Evolutionary conservation across 2,797 vertebrate species (phyloP).

Genomic region (Ispidina lecontei): DNA sequence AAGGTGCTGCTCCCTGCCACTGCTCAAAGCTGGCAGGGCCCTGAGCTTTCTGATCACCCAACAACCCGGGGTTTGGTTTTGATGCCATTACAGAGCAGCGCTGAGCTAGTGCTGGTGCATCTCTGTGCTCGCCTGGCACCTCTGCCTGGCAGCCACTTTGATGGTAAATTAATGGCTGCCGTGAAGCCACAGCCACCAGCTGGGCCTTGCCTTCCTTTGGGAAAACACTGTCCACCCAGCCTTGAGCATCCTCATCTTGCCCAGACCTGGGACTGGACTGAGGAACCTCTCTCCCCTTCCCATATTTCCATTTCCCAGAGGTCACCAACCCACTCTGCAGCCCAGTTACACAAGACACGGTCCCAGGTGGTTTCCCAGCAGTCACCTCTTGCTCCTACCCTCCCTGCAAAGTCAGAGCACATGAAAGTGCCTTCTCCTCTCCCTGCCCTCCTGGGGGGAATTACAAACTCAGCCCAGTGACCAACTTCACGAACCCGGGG

Average conservation of each 20-base stretch:
- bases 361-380: not conserved
- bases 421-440: accelerated
- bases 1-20: not conserved
- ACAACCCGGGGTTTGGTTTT: not conserved
- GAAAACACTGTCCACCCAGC: accelerated
- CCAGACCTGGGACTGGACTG: not conserved
- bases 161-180: not conserved
- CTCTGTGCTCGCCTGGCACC: not conserved
- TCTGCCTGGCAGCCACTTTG: not conserved
- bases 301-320: not conserved
- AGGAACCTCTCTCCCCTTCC: not conserved
- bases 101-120: not conserved
- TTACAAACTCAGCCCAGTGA: not conserved
- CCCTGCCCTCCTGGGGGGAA: not conserved
- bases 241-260: not conserved
- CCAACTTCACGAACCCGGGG: accelerated
- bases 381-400: not conserved
- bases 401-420: not conserved
- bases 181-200: not conserved
- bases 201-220: not conserved
- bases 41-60: not conserved
- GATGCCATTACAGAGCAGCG: not conserved
- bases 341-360: too few species aligned
- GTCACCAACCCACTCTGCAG: accelerated
- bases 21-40: not conserved